A percentile compares a stretch with the other conserved stretches of the same genome.
phyloP scores from a whole-genome alignment of 1,140 invertebrate genomes.

The Leptonema lineaticorne region DNA sequence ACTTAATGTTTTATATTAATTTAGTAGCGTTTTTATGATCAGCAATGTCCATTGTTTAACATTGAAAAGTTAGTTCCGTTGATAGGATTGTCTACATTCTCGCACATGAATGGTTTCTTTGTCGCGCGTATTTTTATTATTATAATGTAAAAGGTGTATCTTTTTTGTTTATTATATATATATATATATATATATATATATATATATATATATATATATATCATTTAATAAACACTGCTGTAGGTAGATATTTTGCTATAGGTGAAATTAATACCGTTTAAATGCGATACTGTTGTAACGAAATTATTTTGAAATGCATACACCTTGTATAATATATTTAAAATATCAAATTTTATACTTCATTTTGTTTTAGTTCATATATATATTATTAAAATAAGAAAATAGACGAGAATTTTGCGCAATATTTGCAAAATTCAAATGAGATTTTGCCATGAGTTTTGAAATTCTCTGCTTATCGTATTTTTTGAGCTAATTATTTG shows the following conservation, averaged over 20 bases:
- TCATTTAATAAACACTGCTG: background rate
- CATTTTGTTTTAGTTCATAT: too few species aligned
- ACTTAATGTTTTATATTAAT: background rate
- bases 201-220: too few species aligned
- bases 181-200: too few species aligned
- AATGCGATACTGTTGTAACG: background rate
- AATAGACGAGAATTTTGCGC: too few species aligned
- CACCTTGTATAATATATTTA: too few species aligned
- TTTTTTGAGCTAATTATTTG: too few species aligned
- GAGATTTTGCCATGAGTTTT: too few species aligned
- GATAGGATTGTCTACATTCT: background rate
- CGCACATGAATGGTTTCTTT: slow-evolving; percentile 11
- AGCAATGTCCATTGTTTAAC: background rate
- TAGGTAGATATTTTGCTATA: background rate
- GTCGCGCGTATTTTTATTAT: background rate
- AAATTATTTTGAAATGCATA: background rate
- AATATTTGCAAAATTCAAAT: too few species aligned
- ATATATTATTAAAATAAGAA: too few species aligned
- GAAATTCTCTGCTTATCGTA: too few species aligned
- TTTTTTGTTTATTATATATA: background rate
- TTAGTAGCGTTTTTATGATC: background rate
- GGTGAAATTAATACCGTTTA: background rate
- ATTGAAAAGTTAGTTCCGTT: background rate
- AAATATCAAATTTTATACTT: too few species aligned
- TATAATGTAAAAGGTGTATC: background rate